A percentile compares a stretch with the other conserved stretches of the same genome.
Evolutionary conservation across 2,113 vertebrate genomes (phyloP).

Genomic region (Gallinago paraguaiae): DNA sequence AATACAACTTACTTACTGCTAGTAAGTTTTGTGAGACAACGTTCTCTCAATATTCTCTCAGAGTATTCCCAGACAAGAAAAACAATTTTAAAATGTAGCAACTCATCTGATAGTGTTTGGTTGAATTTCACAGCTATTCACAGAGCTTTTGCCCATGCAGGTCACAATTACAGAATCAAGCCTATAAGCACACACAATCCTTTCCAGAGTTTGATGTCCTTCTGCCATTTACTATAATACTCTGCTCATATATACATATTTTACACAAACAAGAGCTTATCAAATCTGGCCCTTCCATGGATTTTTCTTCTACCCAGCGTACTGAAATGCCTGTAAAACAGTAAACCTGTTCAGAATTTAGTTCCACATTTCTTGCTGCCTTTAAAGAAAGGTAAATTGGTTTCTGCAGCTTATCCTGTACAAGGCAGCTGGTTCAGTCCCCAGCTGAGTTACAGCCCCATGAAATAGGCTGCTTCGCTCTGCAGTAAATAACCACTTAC

Average conservation of each 20-base stretch:
- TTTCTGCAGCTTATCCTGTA: background rate
- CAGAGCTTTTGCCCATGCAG: background rate
- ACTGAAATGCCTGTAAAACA: background rate
- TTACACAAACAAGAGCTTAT: background rate
- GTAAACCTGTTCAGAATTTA: background rate
- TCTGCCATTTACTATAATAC: background rate
- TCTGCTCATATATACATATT: background rate
- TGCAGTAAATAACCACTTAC: background rate
- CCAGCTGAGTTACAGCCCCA: background rate
- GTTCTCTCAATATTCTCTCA: background rate
- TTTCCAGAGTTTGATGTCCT: background rate
- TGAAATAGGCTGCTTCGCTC: background rate
- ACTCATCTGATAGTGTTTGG: background rate
- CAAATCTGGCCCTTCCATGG: background rate
- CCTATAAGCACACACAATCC: background rate
- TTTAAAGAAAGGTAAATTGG: background rate
- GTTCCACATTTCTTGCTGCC: background rate
- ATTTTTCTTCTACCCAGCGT: background rate
- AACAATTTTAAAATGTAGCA: background rate
- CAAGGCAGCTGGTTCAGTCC: background rate
- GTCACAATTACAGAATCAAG: background rate
- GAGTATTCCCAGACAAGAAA: background rate
- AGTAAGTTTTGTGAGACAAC: background rate
- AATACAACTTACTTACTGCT: background rate
- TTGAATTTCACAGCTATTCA: background rate